phyloP scores from a whole-genome alignment of 2,113 vertebrate species.

The Macroglossus sobrinus region DNA sequence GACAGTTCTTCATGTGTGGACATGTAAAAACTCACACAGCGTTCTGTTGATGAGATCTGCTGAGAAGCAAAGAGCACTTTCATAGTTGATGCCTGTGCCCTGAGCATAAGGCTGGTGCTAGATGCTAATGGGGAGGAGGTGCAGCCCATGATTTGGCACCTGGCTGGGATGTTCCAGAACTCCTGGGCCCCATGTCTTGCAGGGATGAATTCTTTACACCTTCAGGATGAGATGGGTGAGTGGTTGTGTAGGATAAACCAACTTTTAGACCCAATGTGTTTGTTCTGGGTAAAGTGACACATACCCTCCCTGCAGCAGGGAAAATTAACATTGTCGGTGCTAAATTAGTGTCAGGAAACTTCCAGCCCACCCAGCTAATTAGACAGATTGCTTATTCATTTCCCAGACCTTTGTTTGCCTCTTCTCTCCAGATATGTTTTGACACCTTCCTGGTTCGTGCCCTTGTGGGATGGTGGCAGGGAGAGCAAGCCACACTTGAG shows the following conservation, averaged over 20 bases:
- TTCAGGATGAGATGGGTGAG: not conserved
- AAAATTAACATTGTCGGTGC: not conserved
- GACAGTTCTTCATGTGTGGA: not conserved
- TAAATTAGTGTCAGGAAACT: not conserved
- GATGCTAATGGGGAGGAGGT: not conserved
- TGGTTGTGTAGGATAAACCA: not conserved
- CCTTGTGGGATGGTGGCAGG: not conserved
- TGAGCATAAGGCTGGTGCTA: not conserved
- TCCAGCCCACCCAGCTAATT: not conserved
- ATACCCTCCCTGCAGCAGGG: not conserved
- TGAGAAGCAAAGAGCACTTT: not conserved
- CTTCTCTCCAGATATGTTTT: not conserved
- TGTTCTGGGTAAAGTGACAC: not conserved
- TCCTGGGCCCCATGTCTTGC: not conserved
- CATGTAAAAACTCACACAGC: too few species aligned
- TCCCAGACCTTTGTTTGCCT: not conserved
- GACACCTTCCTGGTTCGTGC: not conserved
- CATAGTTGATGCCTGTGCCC: not conserved
- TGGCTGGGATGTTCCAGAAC: not conserved
- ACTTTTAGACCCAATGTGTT: not conserved
- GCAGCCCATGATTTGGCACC: not conserved
- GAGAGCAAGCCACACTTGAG: not conserved
- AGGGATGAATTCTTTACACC: not conserved
- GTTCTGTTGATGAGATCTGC: not conserved
- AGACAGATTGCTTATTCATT: not conserved